phyloP scores from a whole-genome alignment of 2,888 invertebrate genomes.

The Ichneumon xanthorius region DNA sequence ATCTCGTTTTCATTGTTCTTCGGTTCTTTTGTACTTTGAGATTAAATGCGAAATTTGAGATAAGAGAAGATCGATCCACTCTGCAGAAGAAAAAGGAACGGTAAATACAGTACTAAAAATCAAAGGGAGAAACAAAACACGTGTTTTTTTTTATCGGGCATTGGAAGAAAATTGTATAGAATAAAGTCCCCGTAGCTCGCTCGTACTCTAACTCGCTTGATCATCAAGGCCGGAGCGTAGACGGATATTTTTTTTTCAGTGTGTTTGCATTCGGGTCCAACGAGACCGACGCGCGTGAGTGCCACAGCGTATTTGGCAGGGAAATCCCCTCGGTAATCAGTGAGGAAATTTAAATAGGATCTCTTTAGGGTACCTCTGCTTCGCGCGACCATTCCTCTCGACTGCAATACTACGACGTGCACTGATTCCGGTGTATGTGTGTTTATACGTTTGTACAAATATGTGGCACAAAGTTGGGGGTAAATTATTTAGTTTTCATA shows the following conservation, averaged over 20 bases:
- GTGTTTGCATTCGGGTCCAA: constrained; percentile 50
- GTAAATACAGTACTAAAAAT: not conserved
- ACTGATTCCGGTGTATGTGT: constrained; percentile 51
- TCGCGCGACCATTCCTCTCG: constrained; percentile 44
- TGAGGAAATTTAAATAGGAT: constrained; percentile 71
- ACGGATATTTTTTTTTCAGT: constrained; percentile 33
- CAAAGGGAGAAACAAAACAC: not conserved
- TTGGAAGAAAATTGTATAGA: not conserved
- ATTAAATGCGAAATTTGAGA: not conserved
- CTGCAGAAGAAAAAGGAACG: constrained; percentile 2
- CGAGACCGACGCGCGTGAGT: constrained; percentile 30
- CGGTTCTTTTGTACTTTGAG: constrained; percentile 1
- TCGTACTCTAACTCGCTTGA: constrained; percentile 19
- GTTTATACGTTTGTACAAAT: constrained; percentile 37
- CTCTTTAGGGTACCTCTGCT: constrained; percentile 72
- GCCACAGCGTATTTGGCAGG: constrained; percentile 58
- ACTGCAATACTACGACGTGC: constrained; percentile 39
- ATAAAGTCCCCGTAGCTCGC: constrained; percentile 23
- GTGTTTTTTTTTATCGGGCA: constrained; percentile 4
- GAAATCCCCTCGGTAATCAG: constrained; percentile 72
- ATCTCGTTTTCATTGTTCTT: constrained; percentile 47
- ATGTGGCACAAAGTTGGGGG: not conserved
- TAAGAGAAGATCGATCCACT: not conserved
- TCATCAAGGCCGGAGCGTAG: constrained; percentile 32
- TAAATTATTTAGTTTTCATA: not conserved